Percentiles rank a stretch among this genome's conserved stretches.
phyloP scores from a whole-genome alignment of 37 sponge, comb jelly and placozoan genomes.

The Agelas oroides region DNA sequence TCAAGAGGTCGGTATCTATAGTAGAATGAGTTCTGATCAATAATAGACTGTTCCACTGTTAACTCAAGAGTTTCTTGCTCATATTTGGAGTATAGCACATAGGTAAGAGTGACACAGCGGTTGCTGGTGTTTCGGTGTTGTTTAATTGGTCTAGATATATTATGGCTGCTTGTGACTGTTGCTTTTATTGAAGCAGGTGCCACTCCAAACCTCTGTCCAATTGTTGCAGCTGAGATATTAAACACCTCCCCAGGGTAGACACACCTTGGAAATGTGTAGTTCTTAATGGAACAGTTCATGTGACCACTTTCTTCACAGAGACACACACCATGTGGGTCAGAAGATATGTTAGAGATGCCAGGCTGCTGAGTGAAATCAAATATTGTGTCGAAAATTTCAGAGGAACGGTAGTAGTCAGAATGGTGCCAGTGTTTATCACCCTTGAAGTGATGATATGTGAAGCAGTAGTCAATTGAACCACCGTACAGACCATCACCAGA shows the following conservation, averaged over 20 bases:
- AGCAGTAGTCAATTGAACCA: conserved; percentile 11
- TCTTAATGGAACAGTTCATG: neutral
- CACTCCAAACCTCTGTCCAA: neutral
- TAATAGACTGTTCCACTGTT: neutral
- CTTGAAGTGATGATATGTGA: neutral
- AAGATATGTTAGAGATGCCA: neutral
- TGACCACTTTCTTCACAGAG: neutral
- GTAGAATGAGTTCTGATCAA: neutral
- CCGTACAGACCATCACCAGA: conserved; percentile 24
- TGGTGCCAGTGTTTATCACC: neutral
- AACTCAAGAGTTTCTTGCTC: neutral
- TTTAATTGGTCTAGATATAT: neutral
- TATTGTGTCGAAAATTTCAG: neutral
- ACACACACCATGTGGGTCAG: conserved; percentile 19
- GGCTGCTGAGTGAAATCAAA: neutral
- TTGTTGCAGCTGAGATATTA: neutral
- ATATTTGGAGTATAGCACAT: neutral
- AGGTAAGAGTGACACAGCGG: neutral
- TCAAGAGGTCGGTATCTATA: neutral
- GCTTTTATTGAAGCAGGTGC: neutral
- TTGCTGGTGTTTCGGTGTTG: neutral
- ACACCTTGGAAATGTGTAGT: neutral
- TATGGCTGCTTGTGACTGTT: neutral
- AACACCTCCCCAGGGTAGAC: neutral
- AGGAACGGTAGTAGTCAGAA: neutral